Conservation (phyloP, 2,797 vertebrate species). For the Arnoldichthys spilopterus region DNA sequence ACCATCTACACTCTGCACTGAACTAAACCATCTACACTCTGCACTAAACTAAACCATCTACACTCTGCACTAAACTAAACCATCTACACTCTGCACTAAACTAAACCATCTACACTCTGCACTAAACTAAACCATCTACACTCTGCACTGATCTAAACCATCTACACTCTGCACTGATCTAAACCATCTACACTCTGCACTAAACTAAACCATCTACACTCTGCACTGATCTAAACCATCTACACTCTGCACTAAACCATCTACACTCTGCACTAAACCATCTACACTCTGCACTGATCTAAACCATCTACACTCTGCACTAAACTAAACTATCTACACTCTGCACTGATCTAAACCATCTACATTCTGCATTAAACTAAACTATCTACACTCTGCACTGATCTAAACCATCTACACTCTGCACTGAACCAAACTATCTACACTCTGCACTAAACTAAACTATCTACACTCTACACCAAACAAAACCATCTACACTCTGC, state of each 20-base stretch:
- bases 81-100: too few species aligned
- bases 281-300: background rate
- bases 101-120: background rate
- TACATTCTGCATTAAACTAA: background rate
- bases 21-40: background rate
- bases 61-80: too few species aligned
- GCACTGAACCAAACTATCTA: background rate
- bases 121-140: background rate
- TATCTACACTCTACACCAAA: background rate
- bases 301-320: background rate
- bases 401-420: background rate
- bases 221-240: background rate
- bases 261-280: background rate
- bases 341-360: background rate
- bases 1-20: background rate
- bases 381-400: background rate
- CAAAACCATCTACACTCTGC: background rate
- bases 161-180: background rate
- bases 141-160: background rate
- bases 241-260: background rate
- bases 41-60: background rate
- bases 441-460: background rate
- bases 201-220: background rate
- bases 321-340: background rate
- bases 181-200: background rate